phyloP scores from a whole-genome alignment of 2,113 vertebrate species.

The Centropristis striata region DNA sequence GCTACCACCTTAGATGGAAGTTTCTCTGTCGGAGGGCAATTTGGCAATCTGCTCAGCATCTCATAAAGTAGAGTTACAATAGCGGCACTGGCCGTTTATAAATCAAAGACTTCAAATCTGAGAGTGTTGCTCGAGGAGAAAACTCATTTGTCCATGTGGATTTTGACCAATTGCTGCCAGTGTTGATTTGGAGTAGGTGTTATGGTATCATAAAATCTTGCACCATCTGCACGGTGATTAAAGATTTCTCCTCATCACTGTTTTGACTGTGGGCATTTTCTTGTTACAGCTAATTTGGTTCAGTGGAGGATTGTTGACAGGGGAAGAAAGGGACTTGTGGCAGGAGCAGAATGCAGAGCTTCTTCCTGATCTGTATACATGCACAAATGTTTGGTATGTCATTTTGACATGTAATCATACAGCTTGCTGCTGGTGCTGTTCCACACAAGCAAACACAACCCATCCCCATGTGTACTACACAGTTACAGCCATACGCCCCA shows the following conservation, averaged over 20 bases:
- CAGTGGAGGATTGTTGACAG: slow-evolving; percentile 35
- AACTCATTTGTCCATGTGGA: slow-evolving; percentile 33
- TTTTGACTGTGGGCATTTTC: slow-evolving; percentile 34
- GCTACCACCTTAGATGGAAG: slow-evolving; percentile 31
- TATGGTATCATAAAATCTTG: slow-evolving; percentile 27
- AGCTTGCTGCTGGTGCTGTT: not conserved
- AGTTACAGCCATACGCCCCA: slow-evolving; percentile 11
- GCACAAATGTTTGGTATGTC: slow-evolving; percentile 41
- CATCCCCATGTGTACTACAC: not conserved
- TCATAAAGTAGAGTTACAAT: slow-evolving; percentile 46
- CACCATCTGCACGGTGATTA: slow-evolving; percentile 35
- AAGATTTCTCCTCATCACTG: slow-evolving; percentile 30
- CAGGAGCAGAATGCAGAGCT: slow-evolving; percentile 34
- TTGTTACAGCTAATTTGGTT: slow-evolving; percentile 28
- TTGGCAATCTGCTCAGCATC: slow-evolving; percentile 52
- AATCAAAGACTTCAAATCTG: slow-evolving; percentile 44
- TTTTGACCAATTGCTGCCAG: slow-evolving; percentile 43
- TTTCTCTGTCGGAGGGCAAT: slow-evolving; percentile 45
- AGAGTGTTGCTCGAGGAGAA: slow-evolving; percentile 26
- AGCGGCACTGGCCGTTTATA: slow-evolving; percentile 28
- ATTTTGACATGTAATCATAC: slow-evolving; percentile 34
- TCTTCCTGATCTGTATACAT: not conserved
- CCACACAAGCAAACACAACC: not conserved
- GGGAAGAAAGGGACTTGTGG: not conserved
- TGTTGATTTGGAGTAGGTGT: not conserved